A percentile compares a stretch with the other conserved stretches of the same genome.
These are phyloP conservation scores for Maccullochella peelii DNA, from an alignment of 2,113 vertebrate species.

Conservation along the genomic window DNA sequence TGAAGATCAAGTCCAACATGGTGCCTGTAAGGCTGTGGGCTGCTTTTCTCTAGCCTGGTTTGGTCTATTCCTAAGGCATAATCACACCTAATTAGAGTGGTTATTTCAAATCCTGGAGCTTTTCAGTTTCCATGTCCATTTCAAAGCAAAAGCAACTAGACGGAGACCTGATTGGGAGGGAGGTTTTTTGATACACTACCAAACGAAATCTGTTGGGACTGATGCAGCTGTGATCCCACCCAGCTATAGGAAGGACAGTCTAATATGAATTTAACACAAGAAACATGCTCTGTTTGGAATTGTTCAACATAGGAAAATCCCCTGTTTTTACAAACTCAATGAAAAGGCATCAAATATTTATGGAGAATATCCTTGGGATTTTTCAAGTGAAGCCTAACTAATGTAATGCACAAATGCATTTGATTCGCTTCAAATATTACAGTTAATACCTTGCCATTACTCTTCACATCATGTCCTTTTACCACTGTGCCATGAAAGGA, in stretches of 20 bases:
- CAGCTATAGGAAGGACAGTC: neutral
- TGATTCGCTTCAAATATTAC: neutral
- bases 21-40: neutral
- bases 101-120: neutral
- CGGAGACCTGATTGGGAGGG: neutral
- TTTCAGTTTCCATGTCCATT: neutral
- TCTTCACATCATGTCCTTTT: neutral
- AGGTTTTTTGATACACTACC: neutral
- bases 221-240: neutral
- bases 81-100: neutral
- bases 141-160: neutral
- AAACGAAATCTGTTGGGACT: conserved; percentile 7
- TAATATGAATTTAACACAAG: neutral
- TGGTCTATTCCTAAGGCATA: neutral
- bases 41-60: neutral
- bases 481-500: neutral
- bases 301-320: neutral
- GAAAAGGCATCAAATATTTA: conserved; percentile 11
- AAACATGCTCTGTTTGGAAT: neutral
- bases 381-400: neutral
- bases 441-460: neutral
- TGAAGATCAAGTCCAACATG: neutral
- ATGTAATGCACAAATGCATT: neutral
- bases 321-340: neutral
- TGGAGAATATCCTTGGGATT: neutral